Evolutionary conservation across 2,113 vertebrate species (phyloP), one percentile per base, ranked within the genome.

Genomic region (Ranitomeya imitator): DNA sequence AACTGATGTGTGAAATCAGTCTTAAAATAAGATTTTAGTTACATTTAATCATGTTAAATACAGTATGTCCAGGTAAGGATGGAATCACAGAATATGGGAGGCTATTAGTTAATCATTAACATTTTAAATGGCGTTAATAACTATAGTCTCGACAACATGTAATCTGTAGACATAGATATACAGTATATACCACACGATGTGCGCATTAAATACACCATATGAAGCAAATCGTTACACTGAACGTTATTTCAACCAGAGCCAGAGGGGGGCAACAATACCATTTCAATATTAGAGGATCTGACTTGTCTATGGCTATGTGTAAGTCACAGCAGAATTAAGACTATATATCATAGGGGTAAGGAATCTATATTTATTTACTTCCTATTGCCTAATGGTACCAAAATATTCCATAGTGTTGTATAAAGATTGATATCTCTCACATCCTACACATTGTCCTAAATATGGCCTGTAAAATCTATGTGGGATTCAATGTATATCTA

Each of bases 231-330:
- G 60, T 82, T 76, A 81, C 31, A 74, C 19, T 18, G 79, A 26
- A 83, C 13, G 79, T 77, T 77, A 88, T 88, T 83, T 88, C 67
- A 88, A 51, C 67, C 10, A 54, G 51, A 83, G 69, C 79, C 79
- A 83, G 86, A 88, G 79, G 79, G 86, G 86, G 86, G 86, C 86
- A 83, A 87, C 86, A 81, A 87, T 81, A 31, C 19, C 79, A 69
- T 80, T 80, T 82, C 63, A 82, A 81, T 81, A 87, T 73, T 60
- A 81, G 16, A 60, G 45, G 10, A 60, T 73, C 51, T 45, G 77
- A 23, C 80, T 79, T 37, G 59, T 18, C 77, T 84, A 55, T 57
- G 52, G 12, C 69, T 69, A 57, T 51, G 21, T 51, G 51, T 69
- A 67, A 65, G 7, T 31, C 31, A 73, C 14, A 31, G 54, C 51